Percentiles rank a stretch among this genome's conserved stretches.
Evolutionary conservation across 2,797 vertebrate genomes (phyloP).

Genomic region (Macropus fuliginosus): DNA sequence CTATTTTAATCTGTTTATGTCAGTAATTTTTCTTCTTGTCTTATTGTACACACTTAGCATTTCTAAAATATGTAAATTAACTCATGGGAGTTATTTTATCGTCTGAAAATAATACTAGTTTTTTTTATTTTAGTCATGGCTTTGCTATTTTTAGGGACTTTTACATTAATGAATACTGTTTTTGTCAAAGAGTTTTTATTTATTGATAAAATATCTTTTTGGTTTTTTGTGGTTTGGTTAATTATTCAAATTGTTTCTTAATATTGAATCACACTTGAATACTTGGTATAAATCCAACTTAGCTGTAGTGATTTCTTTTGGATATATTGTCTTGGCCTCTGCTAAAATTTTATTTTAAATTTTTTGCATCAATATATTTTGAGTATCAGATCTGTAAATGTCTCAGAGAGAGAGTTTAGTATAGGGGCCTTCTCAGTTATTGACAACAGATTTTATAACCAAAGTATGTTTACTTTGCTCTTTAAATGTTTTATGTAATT

Average conservation of each 20-base stretch:
- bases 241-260: not conserved
- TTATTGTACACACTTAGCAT: not conserved
- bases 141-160: not conserved
- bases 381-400: not conserved
- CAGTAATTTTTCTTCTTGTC: not conserved
- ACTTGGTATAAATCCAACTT: not conserved
- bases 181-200: not conserved
- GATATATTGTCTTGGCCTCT: not conserved
- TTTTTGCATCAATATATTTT: not conserved
- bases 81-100: not conserved
- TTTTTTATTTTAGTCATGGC: not conserved
- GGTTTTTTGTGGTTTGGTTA: not conserved
- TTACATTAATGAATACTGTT: not conserved
- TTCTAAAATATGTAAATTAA: not conserved
- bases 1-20: not conserved
- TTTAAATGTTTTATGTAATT: not conserved
- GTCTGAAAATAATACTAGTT: not conserved
- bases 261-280: not conserved
- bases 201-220: not conserved
- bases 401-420: not conserved
- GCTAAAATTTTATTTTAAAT: not conserved
- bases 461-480: not conserved
- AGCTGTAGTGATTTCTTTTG: not conserved
- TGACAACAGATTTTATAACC: not conserved
- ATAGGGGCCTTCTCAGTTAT: not conserved